A percentile compares a stretch with the other conserved stretches of the same genome.
phyloP scores from a whole-genome alignment of 2,797 vertebrate species.

The Gymnodraco acuticeps region DNA sequence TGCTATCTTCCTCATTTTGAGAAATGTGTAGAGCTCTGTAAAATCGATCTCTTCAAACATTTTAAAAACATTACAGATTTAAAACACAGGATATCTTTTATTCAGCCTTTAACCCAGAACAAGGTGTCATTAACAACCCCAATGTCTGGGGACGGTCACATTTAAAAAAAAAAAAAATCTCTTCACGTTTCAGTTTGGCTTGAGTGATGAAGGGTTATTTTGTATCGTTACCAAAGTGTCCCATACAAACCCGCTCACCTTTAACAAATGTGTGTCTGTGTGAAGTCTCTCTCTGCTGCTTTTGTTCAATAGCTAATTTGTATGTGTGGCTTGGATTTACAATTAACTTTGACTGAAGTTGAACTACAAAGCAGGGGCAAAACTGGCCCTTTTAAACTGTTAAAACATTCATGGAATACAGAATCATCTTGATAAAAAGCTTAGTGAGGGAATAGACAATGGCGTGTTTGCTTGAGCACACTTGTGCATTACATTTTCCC shows the following conservation, averaged over 20 bases:
- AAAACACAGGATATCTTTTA: no score
- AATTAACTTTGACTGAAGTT: conserved; percentile 21
- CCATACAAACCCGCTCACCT: no score
- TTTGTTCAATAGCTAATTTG: conserved; percentile 9
- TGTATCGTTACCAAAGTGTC: neutral
- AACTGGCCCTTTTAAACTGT: conserved; percentile 5
- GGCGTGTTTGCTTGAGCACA: neutral
- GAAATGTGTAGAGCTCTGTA: no score
- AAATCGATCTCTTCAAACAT: no score
- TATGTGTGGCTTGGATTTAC: conserved; percentile 19
- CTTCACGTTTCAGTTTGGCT: no score
- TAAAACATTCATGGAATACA: conserved; percentile 31
- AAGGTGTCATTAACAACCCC: no score
- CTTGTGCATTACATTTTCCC: neutral
- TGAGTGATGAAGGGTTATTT: no score
- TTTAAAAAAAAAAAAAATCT: no score
- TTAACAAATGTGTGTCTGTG: neutral
- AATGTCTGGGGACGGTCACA: no score
- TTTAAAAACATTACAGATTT: no score
- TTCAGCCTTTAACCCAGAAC: no score
- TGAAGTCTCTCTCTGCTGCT: neutral
- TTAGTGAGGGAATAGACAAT: neutral
- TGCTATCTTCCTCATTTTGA: no score
- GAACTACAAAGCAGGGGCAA: neutral
- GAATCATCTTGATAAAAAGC: neutral